These are phyloP conservation scores for Astyanax mexicanus DNA, from an alignment of 2,797 vertebrate species.

Conservation along the genomic window DNA sequence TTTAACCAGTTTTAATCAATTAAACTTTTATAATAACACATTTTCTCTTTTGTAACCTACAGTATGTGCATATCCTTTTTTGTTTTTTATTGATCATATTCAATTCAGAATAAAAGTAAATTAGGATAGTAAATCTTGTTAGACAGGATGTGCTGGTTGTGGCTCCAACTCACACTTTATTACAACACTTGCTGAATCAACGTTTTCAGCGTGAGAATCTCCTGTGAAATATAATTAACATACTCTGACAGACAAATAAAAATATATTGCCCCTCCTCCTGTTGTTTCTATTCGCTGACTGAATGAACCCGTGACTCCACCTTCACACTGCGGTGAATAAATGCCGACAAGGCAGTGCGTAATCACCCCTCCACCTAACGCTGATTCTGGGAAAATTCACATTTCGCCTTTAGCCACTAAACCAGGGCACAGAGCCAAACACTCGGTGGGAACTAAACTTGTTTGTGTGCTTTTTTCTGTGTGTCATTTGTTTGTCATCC, in stretches of 20 bases:
- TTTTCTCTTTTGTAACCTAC: too few relatives aligned
- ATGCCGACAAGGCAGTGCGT: conserved; percentile 66
- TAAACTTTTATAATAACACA: too few relatives aligned
- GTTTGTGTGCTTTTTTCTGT: conserved; percentile 51
- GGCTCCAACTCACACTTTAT: background rate
- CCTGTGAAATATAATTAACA: background rate
- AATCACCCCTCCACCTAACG: conserved; percentile 65
- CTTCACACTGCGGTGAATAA: conserved; percentile 43
- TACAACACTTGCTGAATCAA: background rate
- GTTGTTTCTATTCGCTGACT: conserved; percentile 23
- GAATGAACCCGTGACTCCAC: conserved; percentile 41
- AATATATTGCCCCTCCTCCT: conserved; percentile 7
- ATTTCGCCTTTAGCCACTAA: conserved; percentile 66
- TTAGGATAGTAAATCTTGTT: background rate
- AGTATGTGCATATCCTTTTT: too few relatives aligned
- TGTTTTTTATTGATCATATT: too few relatives aligned
- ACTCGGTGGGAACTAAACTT: conserved; percentile 69
- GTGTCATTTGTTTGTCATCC: conserved; percentile 35
- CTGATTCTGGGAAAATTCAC: conserved; percentile 73
- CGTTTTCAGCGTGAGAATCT: background rate
- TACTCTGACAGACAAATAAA: background rate
- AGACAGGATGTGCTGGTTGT: background rate
- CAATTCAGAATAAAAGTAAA: too few relatives aligned
- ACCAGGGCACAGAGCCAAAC: conserved; percentile 67
- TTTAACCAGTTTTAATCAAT: too few relatives aligned